Base-by-base conservation (phyloP, 2,113 vertebrate species). In the Paralichthys olivaceus region DNA sequence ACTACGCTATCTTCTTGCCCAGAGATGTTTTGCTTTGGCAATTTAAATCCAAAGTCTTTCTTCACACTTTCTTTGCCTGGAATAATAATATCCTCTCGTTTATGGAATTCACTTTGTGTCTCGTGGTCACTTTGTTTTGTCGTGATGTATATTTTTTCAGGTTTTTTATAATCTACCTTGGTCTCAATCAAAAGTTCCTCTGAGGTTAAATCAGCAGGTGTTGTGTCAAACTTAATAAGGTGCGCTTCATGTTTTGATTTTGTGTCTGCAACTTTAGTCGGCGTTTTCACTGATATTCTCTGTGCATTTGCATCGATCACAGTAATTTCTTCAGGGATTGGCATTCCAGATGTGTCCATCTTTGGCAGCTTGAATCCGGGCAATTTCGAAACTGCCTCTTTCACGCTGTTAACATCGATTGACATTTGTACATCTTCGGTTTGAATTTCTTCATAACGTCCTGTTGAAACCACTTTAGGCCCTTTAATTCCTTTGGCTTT, bases 311-410 rank as follows among this genome's bases (percentile, higher is more conserved):
- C 87, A 56, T 95, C 93, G 54, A 92, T 93, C n/a, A 93, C 85
- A 69, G 88, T 92, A 49, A 94, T 91, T 87, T 94, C 93, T 68
- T 92, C 91, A 19, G 92, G 94, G 61, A 93, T 92, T 37, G 79
- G 90, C 53, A 93, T 70, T 47, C 92, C 93, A 69, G 87, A 89
- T 2, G 73, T 89, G 68, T 95, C 94, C 8, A 93, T 74, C 34
- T 93, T 89, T 6, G 94, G 94, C 53, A 94, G 68, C 72, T 94
- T 95, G 26, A 85, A 95, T 78, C 93, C 89, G 71, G 93, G 93
- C 57, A 94, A 69, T 83, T 95, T 94, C 47, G 93, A 93, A 78
- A 93, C 91, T 4, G 92, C 93, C 66, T 92, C 91, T 87, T 92
- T 95, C 61, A 94, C 93, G 49, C 90, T 93, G 71, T 93, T 72